Conservation (phyloP, 2,113 vertebrate species). For the Bagarius yarrelli region DNA sequence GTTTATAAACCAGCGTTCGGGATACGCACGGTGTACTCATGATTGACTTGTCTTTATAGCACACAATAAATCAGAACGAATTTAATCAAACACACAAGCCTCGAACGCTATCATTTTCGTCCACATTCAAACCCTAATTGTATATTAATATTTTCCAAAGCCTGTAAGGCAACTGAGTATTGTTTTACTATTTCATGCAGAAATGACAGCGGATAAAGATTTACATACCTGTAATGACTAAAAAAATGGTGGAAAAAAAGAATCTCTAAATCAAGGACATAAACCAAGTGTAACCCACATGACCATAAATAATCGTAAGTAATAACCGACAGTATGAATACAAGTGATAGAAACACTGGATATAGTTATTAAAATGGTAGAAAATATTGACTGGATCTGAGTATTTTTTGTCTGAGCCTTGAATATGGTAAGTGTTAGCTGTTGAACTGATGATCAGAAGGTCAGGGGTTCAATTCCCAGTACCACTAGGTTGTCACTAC, state of each 20-base stretch:
- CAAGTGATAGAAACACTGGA: conserved; percentile 32
- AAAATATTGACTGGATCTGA: conserved; percentile 23
- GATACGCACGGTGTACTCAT: background rate
- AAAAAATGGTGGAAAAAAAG: background rate
- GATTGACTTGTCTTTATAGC: conserved; percentile 23
- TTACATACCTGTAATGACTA: background rate
- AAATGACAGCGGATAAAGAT: conserved; percentile 22
- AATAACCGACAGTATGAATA: conserved; percentile 34
- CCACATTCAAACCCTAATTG: conserved; percentile 7
- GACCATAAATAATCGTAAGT: conserved; percentile 23
- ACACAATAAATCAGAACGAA: conserved; percentile 15
- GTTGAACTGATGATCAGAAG: too few species aligned
- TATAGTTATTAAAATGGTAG: conserved; percentile 33
- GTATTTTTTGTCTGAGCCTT: background rate
- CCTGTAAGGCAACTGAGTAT: background rate
- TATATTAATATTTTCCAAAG: conserved; percentile 12
- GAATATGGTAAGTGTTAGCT: too few species aligned
- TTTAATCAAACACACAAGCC: background rate
- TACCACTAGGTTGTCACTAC: too few species aligned
- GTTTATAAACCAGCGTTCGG: conserved; percentile 8
- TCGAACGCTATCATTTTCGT: conserved; percentile 16
- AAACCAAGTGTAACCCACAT: conserved; percentile 32
- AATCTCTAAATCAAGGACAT: background rate
- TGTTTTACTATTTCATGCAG: conserved; percentile 10
- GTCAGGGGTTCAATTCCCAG: too few species aligned